These are phyloP conservation scores for Chlorodrepanis virens DNA, from an alignment of 2,113 vertebrate species.

Conservation along the genomic window DNA sequence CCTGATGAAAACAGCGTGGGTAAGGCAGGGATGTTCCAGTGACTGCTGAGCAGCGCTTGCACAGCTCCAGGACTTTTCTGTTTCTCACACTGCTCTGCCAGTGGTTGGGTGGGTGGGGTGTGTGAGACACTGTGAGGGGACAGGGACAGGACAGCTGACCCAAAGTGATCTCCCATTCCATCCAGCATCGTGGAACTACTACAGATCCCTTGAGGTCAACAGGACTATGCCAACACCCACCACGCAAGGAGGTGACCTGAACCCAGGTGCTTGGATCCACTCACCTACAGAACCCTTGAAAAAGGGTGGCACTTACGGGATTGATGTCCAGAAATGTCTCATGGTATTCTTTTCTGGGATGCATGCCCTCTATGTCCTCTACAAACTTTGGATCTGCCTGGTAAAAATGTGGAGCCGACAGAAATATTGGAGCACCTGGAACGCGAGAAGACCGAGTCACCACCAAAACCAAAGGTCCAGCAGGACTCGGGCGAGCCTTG, in stretches of 20 bases:
- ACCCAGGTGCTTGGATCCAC: neutral
- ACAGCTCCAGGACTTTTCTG: neutral
- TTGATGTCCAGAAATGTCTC: slow-evolving; percentile 88
- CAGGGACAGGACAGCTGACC: neutral
- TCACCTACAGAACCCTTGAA: neutral
- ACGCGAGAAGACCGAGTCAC: neutral
- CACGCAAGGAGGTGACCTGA: neutral
- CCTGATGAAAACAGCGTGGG: neutral
- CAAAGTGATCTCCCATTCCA: neutral
- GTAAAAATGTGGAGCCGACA: slow-evolving; percentile 96
- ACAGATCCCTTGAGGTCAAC: neutral
- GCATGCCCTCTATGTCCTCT: slow-evolving; percentile 82
- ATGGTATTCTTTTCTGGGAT: slow-evolving; percentile 83
- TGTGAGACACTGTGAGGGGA: neutral
- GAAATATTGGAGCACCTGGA: slow-evolving; percentile 89
- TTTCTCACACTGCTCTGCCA: neutral
- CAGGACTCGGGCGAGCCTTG: neutral
- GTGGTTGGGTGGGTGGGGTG: neutral
- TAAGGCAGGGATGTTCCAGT: neutral
- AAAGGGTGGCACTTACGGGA: slow-evolving; percentile 79
- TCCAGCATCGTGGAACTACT: neutral
- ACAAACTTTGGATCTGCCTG: slow-evolving; percentile 83
- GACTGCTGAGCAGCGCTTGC: neutral
- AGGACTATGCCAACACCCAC: accelerated
- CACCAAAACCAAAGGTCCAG: neutral